These are phyloP conservation scores for Epistrophe eligans DNA, from an alignment of 2,888 invertebrate species.

Conservation along the genomic window DNA sequence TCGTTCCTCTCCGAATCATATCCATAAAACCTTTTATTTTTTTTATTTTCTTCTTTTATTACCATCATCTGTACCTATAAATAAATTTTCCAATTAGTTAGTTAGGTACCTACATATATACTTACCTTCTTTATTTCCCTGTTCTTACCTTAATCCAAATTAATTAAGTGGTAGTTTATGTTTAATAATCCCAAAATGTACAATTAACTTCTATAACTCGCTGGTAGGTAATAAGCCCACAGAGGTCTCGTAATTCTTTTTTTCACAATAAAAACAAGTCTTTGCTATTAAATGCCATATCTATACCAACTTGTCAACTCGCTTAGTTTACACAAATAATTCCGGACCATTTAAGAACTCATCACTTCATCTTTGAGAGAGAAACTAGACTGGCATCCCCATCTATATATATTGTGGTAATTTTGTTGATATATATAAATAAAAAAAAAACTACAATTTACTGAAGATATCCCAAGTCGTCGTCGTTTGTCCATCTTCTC, in stretches of 20 bases:
- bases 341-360: conserved; percentile 58
- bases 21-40: not conserved
- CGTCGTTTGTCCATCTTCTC: conserved; percentile 46
- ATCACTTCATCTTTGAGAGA: conserved; percentile 36
- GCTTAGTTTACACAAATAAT: conserved; percentile 43
- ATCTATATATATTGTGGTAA: not conserved
- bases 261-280: conserved; percentile 28
- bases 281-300: conserved; percentile 43
- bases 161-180: conserved; percentile 9
- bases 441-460: conserved; percentile 23
- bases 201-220: conserved; percentile 1
- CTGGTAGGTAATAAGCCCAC: not conserved
- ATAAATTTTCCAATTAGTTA: not conserved
- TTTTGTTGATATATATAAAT: conserved; percentile 5
- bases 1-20: not conserved
- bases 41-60: not conserved
- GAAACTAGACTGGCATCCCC: not conserved
- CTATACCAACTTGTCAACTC: conserved; percentile 60
- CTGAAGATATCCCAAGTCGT: conserved; percentile 24
- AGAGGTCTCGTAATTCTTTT: conserved; percentile 18
- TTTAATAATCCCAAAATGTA: conserved; percentile 13
- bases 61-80: not conserved
- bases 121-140: not conserved
- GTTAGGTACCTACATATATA: no score
- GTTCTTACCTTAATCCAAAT: conserved; percentile 4